phyloP scores from a whole-genome alignment of 2,113 vertebrate genomes.

The Hydrolagus affinis region DNA sequence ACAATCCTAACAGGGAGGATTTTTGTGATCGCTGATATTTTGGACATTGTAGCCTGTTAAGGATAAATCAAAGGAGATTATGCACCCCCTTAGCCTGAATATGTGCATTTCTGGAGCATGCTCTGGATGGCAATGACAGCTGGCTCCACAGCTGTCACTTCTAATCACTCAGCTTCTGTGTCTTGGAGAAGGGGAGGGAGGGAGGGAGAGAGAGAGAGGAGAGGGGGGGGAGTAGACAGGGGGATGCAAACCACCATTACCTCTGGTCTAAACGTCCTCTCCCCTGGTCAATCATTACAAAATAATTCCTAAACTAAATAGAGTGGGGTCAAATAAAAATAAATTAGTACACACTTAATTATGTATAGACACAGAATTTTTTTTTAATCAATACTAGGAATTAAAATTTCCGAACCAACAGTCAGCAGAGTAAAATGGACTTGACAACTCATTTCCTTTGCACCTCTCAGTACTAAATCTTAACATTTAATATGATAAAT shows the following conservation, averaged over 20 bases:
- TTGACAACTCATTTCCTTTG: background rate
- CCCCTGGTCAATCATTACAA: background rate
- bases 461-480: background rate
- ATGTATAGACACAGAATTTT: background rate
- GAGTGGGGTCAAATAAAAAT: too few relatives aligned
- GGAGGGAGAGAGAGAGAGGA: background rate
- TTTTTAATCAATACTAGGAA: background rate
- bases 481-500: background rate
- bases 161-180: background rate
- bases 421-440: background rate
- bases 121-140: slow-evolving; percentile 15
- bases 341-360: background rate
- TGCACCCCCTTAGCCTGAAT: slow-evolving; percentile 26
- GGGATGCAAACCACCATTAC: background rate
- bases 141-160: slow-evolving; percentile 26
- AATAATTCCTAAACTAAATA: background rate
- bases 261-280: background rate
- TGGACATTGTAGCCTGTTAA: background rate
- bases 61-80: slow-evolving; percentile 6
- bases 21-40: slow-evolving; percentile 11
- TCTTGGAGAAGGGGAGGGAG: background rate
- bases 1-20: background rate
- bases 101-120: background rate
- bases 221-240: background rate
- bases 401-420: background rate